These are phyloP conservation scores for Lasioglossum oenotherae DNA, from an alignment of 2,888 invertebrate genomes.

Conservation along the genomic window DNA sequence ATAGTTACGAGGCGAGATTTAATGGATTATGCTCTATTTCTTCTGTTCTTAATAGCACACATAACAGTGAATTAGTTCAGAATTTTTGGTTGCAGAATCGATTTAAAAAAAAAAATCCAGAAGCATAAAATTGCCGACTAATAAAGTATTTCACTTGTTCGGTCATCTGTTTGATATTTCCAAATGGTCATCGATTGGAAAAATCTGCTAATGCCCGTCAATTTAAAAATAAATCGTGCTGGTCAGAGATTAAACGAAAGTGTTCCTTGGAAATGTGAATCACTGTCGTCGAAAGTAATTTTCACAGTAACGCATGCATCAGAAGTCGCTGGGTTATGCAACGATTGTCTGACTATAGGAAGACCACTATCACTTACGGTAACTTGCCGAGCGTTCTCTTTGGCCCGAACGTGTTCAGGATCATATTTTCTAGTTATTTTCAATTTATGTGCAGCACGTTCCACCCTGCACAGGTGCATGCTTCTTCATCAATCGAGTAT, in stretches of 20 bases:
- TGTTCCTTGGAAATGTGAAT: not conserved
- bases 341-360: slow-evolving; percentile 6
- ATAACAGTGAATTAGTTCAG: too few relatives aligned
- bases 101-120: too few relatives aligned
- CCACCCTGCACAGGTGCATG: not conserved
- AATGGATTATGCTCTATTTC: too few relatives aligned
- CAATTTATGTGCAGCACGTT: not conserved
- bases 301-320: not conserved
- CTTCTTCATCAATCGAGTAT: not conserved
- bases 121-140: too few relatives aligned
- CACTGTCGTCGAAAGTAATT: not conserved
- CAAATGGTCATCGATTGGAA: not conserved
- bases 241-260: not conserved
- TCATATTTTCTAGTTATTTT: not conserved
- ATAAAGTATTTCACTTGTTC: not conserved
- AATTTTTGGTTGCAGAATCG: too few relatives aligned
- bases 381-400: not conserved
- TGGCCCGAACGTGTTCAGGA: not conserved
- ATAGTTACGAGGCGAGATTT: too few relatives aligned
- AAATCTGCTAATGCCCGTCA: not conserved
- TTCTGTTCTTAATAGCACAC: too few relatives aligned
- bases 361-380: slow-evolving; percentile 15
- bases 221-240: not conserved
- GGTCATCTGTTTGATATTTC: not conserved
- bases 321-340: not conserved